Base-by-base conservation (phyloP, 2,797 vertebrate species). In the Chanos chanos region DNA sequence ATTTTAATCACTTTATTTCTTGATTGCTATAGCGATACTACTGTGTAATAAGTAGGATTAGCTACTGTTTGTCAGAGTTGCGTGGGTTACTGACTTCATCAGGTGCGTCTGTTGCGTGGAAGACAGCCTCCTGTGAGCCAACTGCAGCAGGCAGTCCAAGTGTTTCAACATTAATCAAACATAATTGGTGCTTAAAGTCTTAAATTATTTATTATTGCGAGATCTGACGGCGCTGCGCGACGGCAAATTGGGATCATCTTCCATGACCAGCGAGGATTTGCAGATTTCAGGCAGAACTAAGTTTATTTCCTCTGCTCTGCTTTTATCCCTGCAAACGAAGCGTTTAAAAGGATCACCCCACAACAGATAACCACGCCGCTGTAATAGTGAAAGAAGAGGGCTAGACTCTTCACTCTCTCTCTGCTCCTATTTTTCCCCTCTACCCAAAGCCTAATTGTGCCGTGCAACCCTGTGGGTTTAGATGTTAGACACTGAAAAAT, bases 231-330 rank as follows among this genome's bases (percentile, higher is more conserved):
- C 78, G 78, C 81, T 87, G 85, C 86, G 89, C 84, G 86, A 88
- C 87, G 89, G 88, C 83, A 89, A 90, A 91, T 90, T 89, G 87
- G 87, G 87, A 90, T 90, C 89, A 91, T 90, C 87, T 90, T 87
- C 88, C 88, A 89, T 90, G 88, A 91, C 88, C 89, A 91, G 87
- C 83, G 86, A 91, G 89, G 89, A 91, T 89, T 90, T 89, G 81
- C 81, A 90, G 88, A 90, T 91, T 87, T 88, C 86, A 90, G 85
- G 87, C 89, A 90, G 85, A 89, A 90, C 89, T 89, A 90, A 91
- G 85, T 90, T 90, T 89, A 89, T 90, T 90, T 90, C 88, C 87
- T 84, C 78, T 76, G 82, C 87, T 83, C 77, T 81, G 84, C 89
- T 91, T 90, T 91, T 90, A 90, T 90, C 87, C 89, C 85, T 61